A percentile compares a stretch with the other conserved stretches of the same genome.
Evolutionary conservation across 2,113 vertebrate genomes (phyloP).

Genomic region (Vidua chalybeata): DNA sequence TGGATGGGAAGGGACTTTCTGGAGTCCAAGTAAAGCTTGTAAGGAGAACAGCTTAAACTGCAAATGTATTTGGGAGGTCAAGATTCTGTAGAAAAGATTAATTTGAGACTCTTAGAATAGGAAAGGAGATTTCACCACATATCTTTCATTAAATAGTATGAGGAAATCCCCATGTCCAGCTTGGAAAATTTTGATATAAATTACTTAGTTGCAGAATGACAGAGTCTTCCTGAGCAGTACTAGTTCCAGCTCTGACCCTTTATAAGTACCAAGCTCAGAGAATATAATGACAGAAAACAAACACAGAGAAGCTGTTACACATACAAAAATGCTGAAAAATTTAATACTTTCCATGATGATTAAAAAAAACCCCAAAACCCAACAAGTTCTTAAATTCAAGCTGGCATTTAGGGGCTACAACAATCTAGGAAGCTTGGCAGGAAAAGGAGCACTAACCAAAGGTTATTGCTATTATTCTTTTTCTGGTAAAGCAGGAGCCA

Average conservation of each 20-base stretch:
- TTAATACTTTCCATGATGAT: neutral
- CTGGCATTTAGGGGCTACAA: neutral
- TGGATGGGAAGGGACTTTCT: neutral
- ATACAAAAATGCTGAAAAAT: neutral
- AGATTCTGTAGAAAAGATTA: neutral
- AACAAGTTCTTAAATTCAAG: neutral
- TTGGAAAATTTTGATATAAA: neutral
- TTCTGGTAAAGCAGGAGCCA: neutral
- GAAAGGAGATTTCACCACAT: neutral
- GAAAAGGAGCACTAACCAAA: neutral
- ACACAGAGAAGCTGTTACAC: neutral
- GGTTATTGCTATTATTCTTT: neutral
- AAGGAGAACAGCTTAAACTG: neutral
- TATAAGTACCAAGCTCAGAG: neutral
- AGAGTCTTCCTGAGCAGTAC: neutral
- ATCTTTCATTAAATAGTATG: neutral
- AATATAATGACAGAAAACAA: neutral
- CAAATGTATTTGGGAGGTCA: neutral
- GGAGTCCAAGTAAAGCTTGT: neutral
- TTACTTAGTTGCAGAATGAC: neutral
- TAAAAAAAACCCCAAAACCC: neutral
- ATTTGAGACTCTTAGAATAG: neutral
- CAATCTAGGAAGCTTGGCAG: neutral
- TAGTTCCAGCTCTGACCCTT: neutral
- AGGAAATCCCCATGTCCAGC: neutral